Conservation (phyloP, 2,113 vertebrate genomes). For the Mungos mungo region DNA sequence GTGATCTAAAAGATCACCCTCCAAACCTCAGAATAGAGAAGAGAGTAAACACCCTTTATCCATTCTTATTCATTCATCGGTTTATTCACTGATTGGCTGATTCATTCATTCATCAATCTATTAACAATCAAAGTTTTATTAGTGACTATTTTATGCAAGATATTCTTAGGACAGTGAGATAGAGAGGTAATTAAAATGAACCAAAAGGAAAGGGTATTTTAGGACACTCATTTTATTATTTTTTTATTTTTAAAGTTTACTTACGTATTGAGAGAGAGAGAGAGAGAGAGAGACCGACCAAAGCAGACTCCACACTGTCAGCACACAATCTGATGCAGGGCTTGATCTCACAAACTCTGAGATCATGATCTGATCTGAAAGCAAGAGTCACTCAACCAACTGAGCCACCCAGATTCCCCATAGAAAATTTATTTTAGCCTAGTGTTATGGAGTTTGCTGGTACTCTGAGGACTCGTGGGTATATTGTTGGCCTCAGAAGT, state of each 20-base stretch:
- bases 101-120: not conserved
- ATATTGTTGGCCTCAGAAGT: not conserved
- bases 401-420: too few relatives aligned
- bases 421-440: not conserved
- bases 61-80: not conserved
- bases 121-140: conserved; percentile 1
- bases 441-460: not conserved
- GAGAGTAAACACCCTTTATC: not conserved
- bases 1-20: not conserved
- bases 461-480: not conserved
- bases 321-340: too few relatives aligned
- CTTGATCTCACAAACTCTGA: too few relatives aligned
- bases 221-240: not conserved
- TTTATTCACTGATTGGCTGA: not conserved
- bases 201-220: not conserved
- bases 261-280: too few relatives aligned
- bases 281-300: too few relatives aligned
- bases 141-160: not conserved
- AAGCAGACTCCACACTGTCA: too few relatives aligned
- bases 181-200: not conserved
- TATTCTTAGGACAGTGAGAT: not conserved
- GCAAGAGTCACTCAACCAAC: too few relatives aligned
- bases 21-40: not conserved
- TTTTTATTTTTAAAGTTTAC: too few relatives aligned
- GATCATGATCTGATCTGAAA: too few relatives aligned